Evolutionary conservation across 2,113 vertebrate genomes (phyloP).

Genomic region (Sterrhoptilus dennistouni): DNA sequence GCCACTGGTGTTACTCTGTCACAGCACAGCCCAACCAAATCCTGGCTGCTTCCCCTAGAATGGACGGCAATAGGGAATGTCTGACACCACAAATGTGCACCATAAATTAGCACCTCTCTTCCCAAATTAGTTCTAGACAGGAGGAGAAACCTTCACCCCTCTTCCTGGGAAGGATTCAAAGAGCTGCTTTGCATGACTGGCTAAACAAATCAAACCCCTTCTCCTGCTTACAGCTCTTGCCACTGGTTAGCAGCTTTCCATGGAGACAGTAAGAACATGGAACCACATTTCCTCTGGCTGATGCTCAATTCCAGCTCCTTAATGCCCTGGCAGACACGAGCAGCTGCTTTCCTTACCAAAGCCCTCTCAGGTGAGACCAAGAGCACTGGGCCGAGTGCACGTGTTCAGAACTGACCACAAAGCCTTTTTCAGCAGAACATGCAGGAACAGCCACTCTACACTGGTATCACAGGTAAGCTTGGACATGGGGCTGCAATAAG

Average conservation of each 20-base stretch:
- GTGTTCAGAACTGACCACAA: constrained; percentile 42
- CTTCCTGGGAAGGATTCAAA: background rate
- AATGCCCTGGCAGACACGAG: background rate
- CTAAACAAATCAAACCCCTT: background rate
- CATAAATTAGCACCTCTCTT: background rate
- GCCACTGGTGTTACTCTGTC: background rate
- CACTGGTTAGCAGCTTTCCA: background rate
- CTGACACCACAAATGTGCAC: background rate
- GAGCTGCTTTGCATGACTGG: background rate
- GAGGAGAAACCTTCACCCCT: background rate
- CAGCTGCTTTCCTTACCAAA: background rate
- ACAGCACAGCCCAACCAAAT: background rate
- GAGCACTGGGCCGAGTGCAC: background rate
- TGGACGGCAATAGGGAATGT: accelerated
- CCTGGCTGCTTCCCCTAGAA: background rate
- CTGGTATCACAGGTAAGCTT: constrained; percentile 46
- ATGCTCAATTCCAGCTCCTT: background rate
- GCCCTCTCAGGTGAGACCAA: background rate
- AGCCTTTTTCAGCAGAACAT: constrained; percentile 63
- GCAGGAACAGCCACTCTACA: constrained; percentile 42
- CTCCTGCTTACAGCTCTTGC: background rate
- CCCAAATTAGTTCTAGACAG: background rate
- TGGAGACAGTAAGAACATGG: background rate
- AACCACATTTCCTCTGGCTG: background rate
- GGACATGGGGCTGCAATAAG: constrained; percentile 3